A percentile compares a stretch with the other conserved stretches of the same genome.
Evolutionary conservation across 35 echinoderm and acorn worm species (phyloP).

Genomic region (Ptychodera flava): DNA sequence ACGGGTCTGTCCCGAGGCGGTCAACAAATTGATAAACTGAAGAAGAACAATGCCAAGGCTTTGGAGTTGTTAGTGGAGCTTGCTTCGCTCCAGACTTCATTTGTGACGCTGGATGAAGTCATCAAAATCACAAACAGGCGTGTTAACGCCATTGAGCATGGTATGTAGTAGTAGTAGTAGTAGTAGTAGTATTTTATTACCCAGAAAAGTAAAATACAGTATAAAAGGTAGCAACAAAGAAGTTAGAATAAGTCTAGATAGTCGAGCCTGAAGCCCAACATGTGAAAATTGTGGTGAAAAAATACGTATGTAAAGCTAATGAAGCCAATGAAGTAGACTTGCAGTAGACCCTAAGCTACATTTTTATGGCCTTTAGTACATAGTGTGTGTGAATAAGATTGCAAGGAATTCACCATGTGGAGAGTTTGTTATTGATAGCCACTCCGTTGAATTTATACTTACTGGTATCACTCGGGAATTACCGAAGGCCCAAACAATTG

Average conservation of each 20-base stretch:
- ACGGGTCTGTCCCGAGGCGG: conserved; percentile 92
- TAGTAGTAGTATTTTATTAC: background rate
- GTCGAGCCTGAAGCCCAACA: background rate
- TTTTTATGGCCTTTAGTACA: too few relatives aligned
- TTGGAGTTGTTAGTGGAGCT: conserved; percentile 87
- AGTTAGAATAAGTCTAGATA: background rate
- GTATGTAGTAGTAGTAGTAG: conserved; percentile 24
- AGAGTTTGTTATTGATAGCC: too few relatives aligned
- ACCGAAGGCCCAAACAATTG: too few relatives aligned
- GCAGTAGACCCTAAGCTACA: too few relatives aligned
- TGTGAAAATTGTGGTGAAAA: background rate
- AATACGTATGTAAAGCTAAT: background rate
- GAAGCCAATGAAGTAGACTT: background rate
- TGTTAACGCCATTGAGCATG: conserved; percentile 99
- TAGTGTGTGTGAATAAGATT: too few relatives aligned
- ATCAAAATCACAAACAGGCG: conserved; percentile 98
- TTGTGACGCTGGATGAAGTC: conserved; percentile 93
- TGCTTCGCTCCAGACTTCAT: conserved; percentile 93
- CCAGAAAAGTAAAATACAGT: too few relatives aligned
- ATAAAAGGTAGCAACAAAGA: too few relatives aligned
- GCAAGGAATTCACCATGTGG: too few relatives aligned
- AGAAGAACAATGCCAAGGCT: conserved; percentile 98
- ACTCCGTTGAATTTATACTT: too few relatives aligned
- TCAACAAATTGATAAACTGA: conserved; percentile 87
- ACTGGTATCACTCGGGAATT: too few relatives aligned